These are phyloP conservation scores for Lacanobia oleracea DNA, from an alignment of 2,888 invertebrate species.

Conservation along the genomic window DNA sequence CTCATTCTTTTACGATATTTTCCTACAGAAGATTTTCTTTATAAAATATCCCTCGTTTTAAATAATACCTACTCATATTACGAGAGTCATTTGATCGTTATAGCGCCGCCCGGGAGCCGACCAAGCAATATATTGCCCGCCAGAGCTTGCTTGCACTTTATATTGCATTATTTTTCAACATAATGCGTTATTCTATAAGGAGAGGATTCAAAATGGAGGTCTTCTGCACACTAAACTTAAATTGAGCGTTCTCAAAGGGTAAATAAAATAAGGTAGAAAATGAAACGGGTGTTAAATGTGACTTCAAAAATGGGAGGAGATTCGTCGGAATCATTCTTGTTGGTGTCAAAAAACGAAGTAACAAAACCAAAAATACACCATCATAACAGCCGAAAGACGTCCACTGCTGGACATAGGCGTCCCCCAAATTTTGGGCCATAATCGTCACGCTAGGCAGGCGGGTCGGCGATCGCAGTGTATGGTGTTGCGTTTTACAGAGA, in stretches of 20 bases:
- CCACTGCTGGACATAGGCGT: too few relatives aligned
- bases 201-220: conserved; percentile 7
- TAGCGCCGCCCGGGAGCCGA: conserved; percentile 9
- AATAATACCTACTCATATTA: conserved; percentile 39
- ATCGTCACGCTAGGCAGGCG: too few relatives aligned
- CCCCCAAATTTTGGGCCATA: too few relatives aligned
- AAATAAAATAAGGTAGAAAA: not conserved
- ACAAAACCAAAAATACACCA: too few relatives aligned
- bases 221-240: not conserved
- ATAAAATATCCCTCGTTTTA: conserved; percentile 34
- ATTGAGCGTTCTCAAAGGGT: not conserved
- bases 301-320: too few relatives aligned
- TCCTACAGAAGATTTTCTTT: conserved; percentile 3
- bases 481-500: too few relatives aligned
- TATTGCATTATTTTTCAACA: conserved; percentile 47
- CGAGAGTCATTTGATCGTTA: conserved; percentile 40
- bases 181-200: conserved; percentile 38
- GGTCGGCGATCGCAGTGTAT: too few relatives aligned
- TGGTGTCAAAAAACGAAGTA: too few relatives aligned
- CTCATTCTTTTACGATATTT: not conserved
- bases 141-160: conserved; percentile 47
- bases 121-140: conserved; percentile 37
- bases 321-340: too few relatives aligned
- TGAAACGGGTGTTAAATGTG: not conserved
- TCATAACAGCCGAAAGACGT: too few relatives aligned